Percentiles rank a stretch among this genome's conserved stretches.
Evolutionary conservation across 2,113 vertebrate genomes (phyloP).

Genomic region (Psilopsiagon aymara): DNA sequence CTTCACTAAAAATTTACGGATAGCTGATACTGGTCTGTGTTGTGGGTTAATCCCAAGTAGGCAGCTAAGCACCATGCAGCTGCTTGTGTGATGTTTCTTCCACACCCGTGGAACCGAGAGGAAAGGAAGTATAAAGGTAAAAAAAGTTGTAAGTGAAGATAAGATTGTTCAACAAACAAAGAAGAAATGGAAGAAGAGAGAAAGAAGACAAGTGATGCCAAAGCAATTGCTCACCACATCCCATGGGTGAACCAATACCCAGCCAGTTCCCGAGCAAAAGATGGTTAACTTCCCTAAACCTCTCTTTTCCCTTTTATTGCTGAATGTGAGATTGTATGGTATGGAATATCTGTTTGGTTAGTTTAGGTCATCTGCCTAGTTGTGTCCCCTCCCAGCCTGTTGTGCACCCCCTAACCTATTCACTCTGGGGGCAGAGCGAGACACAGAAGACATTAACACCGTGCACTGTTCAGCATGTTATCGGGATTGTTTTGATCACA

Average conservation of each 20-base stretch:
- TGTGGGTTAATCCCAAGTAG: background rate
- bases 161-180: background rate
- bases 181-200: background rate
- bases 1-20: background rate
- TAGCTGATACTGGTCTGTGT: background rate
- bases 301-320: background rate
- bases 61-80: background rate
- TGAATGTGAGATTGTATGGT: fast-evolving
- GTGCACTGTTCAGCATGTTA: background rate
- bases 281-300: background rate
- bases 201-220: background rate
- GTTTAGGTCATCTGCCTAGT: background rate
- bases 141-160: background rate
- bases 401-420: fast-evolving
- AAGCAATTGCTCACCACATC: fast-evolving
- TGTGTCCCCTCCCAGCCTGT: background rate
- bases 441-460: background rate
- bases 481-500: background rate
- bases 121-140: background rate
- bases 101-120: background rate
- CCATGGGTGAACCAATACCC: background rate
- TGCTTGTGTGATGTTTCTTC: background rate
- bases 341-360: background rate
- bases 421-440: background rate
- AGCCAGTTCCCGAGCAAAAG: background rate